Percentiles rank a stretch among this genome's conserved stretches.
Conservation (phyloP, 2,888 invertebrate genomes). For the Schizotus pectinicornis region DNA sequence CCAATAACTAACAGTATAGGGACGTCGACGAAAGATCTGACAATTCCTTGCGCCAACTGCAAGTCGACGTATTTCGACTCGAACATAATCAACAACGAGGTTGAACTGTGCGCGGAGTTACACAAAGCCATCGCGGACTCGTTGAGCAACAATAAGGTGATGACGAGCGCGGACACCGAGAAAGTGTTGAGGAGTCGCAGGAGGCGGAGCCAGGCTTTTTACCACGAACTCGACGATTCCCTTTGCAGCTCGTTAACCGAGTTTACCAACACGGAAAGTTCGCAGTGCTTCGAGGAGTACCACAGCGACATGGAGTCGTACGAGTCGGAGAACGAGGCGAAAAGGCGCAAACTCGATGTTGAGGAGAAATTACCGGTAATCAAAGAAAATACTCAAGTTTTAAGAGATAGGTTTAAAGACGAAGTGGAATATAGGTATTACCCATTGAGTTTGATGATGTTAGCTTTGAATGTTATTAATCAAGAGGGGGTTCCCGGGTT, state of each 20-base stretch:
- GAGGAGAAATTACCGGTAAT: slow-evolving; percentile 5
- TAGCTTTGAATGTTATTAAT: slow-evolving; percentile 51
- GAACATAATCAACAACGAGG: slow-evolving; percentile 45
- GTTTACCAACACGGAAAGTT: slow-evolving; percentile 48
- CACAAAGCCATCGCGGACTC: slow-evolving; percentile 50
- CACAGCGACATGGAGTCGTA: slow-evolving; percentile 47
- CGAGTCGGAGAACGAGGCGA: slow-evolving; percentile 37
- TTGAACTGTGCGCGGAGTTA: slow-evolving; percentile 47
- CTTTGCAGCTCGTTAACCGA: slow-evolving; percentile 51
- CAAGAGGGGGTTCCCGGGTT: slow-evolving; percentile 47
- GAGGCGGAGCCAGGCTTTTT: slow-evolving; percentile 47
- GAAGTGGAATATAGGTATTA: slow-evolving; percentile 45
- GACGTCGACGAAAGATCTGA: slow-evolving; percentile 48
- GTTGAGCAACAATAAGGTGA: slow-evolving; percentile 45
- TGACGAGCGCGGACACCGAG: slow-evolving; percentile 28
- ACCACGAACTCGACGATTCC: slow-evolving; percentile 50
- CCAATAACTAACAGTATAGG: slow-evolving; percentile 15
- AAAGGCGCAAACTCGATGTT: slow-evolving; percentile 34
- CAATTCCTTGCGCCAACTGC: slow-evolving; percentile 44
- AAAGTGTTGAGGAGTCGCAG: slow-evolving; percentile 42
- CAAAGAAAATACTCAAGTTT: slow-evolving; percentile 16
- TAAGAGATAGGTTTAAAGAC: slow-evolving; percentile 35
- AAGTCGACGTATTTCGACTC: slow-evolving; percentile 45
- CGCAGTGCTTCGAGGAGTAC: slow-evolving; percentile 40
- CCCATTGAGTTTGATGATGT: slow-evolving; percentile 49